Conservation (phyloP, 2,888 invertebrate species). For the Protula sp. region DNA sequence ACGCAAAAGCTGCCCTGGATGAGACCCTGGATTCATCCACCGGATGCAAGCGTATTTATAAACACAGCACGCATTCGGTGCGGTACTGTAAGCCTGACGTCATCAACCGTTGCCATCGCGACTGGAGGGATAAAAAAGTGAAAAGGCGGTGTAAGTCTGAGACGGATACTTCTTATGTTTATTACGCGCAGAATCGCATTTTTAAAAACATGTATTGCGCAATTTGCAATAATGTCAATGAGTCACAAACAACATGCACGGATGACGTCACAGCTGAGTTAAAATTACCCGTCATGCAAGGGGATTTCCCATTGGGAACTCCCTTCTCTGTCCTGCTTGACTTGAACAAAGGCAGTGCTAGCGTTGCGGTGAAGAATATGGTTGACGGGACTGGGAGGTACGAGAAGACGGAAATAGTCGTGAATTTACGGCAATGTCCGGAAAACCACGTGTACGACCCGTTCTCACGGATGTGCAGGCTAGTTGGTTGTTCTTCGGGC, state of each 20-base stretch:
- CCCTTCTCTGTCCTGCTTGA: conserved; percentile 1
- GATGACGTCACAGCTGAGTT: not conserved
- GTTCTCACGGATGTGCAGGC: not conserved
- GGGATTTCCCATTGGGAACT: not conserved
- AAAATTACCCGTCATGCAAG: not conserved
- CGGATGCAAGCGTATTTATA: not conserved
- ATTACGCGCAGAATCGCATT: not conserved
- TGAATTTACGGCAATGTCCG: not conserved
- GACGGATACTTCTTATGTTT: not conserved
- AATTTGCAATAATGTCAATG: not conserved
- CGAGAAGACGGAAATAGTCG: not conserved
- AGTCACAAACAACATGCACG: not conserved
- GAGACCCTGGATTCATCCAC: not conserved
- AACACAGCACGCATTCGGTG: not conserved
- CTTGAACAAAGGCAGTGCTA: conserved; percentile 7
- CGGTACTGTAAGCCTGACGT: not conserved
- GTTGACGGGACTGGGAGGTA: not conserved
- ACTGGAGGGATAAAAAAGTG: not conserved
- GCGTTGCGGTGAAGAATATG: conserved; percentile 2
- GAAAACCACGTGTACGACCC: not conserved
- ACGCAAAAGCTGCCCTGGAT: not conserved
- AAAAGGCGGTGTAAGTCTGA: not conserved
- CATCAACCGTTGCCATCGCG: not conserved
- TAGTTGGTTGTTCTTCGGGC: not conserved
- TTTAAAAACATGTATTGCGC: not conserved